phyloP scores from a whole-genome alignment of 64 coral and sea anemone genomes.

The Stylophora pistillata region DNA sequence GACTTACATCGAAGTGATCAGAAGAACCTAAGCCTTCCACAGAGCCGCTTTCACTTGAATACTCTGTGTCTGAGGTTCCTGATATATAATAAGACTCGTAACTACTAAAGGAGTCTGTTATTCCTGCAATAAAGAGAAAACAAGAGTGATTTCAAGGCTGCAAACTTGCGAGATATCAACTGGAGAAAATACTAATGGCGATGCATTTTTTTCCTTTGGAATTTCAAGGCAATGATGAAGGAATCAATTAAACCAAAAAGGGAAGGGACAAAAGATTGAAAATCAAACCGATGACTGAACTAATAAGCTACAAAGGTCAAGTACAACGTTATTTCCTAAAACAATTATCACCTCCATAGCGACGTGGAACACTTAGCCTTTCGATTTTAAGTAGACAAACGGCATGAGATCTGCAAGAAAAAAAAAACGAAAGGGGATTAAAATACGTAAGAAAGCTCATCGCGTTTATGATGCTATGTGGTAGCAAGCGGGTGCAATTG shows the following conservation, averaged over 20 bases:
- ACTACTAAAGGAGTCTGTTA: constrained; percentile 30
- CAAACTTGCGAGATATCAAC: too few species aligned
- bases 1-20: constrained; percentile 13
- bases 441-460: neutral
- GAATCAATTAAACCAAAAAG: neutral
- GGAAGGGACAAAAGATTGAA: neutral
- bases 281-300: neutral
- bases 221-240: too few species aligned
- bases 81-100: constrained; percentile 44
- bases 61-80: constrained; percentile 18
- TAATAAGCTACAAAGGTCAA: neutral
- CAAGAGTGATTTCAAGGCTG: neutral
- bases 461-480: too few species aligned
- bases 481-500: too few species aligned
- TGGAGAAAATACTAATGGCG: too few species aligned
- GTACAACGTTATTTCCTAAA: neutral
- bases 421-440: neutral
- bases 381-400: constrained; percentile 65
- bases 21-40: constrained; percentile 6
- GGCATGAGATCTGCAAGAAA: constrained; percentile 52
- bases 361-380: constrained; percentile 44
- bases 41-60: constrained; percentile 30
- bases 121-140: constrained; percentile 7
- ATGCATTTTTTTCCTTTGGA: too few species aligned
- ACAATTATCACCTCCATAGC: constrained; percentile 52